Conservation (phyloP, 2,113 vertebrate genomes). For the Gallinago paraguaiae region DNA sequence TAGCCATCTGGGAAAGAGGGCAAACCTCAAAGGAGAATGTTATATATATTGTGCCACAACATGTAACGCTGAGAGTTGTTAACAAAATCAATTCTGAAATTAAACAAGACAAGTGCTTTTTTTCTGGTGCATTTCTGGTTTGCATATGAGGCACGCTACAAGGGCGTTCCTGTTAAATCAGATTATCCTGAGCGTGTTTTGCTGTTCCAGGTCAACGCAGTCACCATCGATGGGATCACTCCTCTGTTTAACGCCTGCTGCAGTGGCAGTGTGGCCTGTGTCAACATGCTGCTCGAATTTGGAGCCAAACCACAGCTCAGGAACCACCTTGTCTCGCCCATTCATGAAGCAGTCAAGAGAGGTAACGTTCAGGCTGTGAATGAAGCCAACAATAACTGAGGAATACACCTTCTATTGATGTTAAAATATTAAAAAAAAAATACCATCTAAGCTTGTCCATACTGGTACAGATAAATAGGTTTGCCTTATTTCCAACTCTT, state of each 20-base stretch:
- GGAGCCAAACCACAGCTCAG: conserved; percentile 71
- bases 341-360: conserved; percentile 86
- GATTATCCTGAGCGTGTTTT: not conserved
- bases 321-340: conserved; percentile 77
- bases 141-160: not conserved
- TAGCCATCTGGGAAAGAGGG: not conserved
- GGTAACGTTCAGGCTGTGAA: conserved; percentile 62
- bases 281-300: conserved; percentile 81
- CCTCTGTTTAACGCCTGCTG: conserved; percentile 89
- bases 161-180: rapidly evolving
- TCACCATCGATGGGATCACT: conserved; percentile 83
- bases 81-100: not conserved
- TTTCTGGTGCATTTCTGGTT: not conserved
- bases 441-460: rapidly evolving
- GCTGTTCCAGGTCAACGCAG: conserved; percentile 77
- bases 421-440: not conserved
- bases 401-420: not conserved
- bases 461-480: not conserved
- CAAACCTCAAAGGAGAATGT: not conserved
- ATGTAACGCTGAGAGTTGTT: not conserved
- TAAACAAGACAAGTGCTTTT: not conserved
- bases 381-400: not conserved
- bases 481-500: not conserved
- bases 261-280: conserved; percentile 84
- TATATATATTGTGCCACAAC: not conserved